Percentiles rank a stretch among this genome's conserved stretches.
These are phyloP conservation scores for Fregata magnificens DNA, from an alignment of 2,113 vertebrate genomes.

Conservation along the genomic window DNA sequence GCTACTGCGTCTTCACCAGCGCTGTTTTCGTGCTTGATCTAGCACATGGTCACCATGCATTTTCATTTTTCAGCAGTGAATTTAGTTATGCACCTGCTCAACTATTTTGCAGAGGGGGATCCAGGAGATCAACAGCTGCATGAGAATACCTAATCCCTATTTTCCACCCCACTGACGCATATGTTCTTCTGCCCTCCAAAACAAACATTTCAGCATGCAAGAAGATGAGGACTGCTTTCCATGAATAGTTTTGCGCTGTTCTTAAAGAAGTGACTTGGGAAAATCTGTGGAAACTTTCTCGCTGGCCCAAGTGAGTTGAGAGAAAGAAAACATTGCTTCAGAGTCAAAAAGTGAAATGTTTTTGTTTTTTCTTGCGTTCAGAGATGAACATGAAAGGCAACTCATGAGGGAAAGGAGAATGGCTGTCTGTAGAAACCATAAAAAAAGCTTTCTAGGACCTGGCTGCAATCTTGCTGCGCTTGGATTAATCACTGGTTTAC, in stretches of 20 bases:
- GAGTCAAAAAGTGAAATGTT: neutral
- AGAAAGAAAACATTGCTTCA: neutral
- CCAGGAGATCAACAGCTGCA: neutral
- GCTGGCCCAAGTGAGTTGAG: neutral
- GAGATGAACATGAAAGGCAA: conserved; percentile 4
- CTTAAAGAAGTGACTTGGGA: neutral
- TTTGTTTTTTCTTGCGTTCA: neutral
- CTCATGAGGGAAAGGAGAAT: neutral
- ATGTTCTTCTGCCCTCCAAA: neutral
- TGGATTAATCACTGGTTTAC: neutral
- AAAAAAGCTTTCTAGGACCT: conserved; percentile 1
- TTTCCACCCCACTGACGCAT: neutral
- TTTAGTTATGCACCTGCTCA: neutral
- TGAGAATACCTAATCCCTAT: neutral
- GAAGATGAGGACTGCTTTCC: neutral
- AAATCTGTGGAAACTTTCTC: conserved; percentile 14
- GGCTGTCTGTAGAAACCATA: neutral
- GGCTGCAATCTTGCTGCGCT: neutral
- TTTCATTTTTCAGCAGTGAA: neutral
- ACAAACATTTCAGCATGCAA: neutral
- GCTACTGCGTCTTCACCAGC: neutral
- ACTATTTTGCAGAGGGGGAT: neutral
- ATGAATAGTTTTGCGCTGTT: neutral
- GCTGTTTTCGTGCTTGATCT: fast-evolving
- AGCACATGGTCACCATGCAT: fast-evolving